These are phyloP conservation scores for Alca torda DNA, from an alignment of 2,797 vertebrate species.

Conservation along the genomic window DNA sequence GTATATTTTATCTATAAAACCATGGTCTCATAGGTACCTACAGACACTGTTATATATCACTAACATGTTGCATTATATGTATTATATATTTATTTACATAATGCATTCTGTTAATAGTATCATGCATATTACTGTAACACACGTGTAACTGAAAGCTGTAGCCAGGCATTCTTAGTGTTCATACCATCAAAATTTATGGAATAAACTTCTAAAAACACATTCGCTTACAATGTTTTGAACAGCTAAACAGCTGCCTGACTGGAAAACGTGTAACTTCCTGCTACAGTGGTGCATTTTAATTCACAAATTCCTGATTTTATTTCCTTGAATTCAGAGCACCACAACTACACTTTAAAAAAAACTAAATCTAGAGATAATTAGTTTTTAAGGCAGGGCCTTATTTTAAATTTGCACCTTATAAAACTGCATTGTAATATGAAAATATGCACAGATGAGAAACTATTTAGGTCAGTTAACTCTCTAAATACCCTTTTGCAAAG, in stretches of 20 bases:
- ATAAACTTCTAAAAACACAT: not conserved
- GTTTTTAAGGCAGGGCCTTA: not conserved
- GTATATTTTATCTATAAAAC: not conserved
- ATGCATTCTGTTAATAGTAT: not conserved
- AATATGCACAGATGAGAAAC: not conserved
- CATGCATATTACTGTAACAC: not conserved
- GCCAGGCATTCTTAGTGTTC: not conserved
- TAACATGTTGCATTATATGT: not conserved
- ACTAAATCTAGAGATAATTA: not conserved
- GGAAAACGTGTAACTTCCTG: not conserved
- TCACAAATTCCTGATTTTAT: slow-evolving; percentile 35
- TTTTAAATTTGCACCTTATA: not conserved
- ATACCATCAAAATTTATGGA: not conserved
- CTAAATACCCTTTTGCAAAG: not conserved
- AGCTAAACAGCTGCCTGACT: not conserved
- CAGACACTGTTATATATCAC: not conserved
- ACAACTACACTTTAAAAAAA: not conserved
- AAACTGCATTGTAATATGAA: not conserved
- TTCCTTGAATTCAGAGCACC: slow-evolving; percentile 4
- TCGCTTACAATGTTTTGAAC: not conserved
- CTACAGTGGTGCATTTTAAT: not conserved
- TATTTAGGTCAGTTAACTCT: not conserved
- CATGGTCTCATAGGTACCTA: not conserved
- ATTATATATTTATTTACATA: not conserved
- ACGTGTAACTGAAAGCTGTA: not conserved